Evolutionary conservation across 1,140 invertebrate species (phyloP), one percentile per base, ranked within the genome.

Genomic region (Cyclina sinensis): DNA sequence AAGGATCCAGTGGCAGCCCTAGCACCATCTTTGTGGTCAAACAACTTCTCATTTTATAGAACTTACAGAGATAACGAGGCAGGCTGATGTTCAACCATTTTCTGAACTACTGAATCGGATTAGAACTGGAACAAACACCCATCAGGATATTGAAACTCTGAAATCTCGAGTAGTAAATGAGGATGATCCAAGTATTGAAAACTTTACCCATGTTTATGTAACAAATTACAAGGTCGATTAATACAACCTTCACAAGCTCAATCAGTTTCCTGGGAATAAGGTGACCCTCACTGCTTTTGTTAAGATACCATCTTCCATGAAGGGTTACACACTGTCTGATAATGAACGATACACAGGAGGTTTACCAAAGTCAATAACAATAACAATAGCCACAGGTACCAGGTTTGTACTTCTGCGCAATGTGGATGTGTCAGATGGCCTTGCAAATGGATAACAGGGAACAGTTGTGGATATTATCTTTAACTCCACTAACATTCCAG

Each of bases 371-470:
- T 21, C n/a, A n/a, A n/a, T n/a, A n/a, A n/a, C 24, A 32, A 14
- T 80, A 11, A 80, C 78, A 12, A 27, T 80, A 59, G 51, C 46
- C 7, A 57, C 57, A 32, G 43, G 78, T 57, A 48, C 78, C 14
- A 80, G 78, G 32, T 46, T 80, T 57, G 46, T 80, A 46, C 21
- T 80, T 12, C 11, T 46, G 4, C 39, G 43, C 37, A 80, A 80
- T 32, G n/a, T 80, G 21, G 78, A 80, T 80, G 78, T 80, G 35
- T 11, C 24, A 5, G 78, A 80, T 57, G 78, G 78, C n/a, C 35
- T 80, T 7, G 46, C 46, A 80, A 80, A 80, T 80, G 78, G 78
- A 7, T 48, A 46, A 80, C 46, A 80, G 32, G 78, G 78, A 80
- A 46, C 27, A 43, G 78, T 80, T 51, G 46, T 37, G n/a, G 35